Percentiles rank a stretch among this genome's conserved stretches.
Evolutionary conservation across 2,888 invertebrate genomes (phyloP).

Genomic region (Alitta virens): DNA sequence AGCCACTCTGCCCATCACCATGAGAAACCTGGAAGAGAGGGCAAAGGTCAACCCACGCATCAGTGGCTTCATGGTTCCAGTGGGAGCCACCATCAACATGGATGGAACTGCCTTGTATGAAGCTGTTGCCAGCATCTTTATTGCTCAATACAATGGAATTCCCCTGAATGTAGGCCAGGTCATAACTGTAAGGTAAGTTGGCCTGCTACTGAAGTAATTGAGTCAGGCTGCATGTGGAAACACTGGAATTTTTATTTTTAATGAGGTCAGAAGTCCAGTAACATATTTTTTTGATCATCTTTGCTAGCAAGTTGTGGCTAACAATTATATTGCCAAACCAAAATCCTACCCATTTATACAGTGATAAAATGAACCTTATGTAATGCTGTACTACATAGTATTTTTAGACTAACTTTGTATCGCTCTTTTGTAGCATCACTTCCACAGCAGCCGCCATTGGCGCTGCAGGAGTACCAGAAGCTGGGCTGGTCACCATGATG

Average conservation of each 20-base stretch:
- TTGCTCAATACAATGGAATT: conserved; percentile 84
- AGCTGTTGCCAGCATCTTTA: conserved; percentile 81
- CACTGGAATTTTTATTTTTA: too few species aligned
- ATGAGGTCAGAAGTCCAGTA: too few species aligned
- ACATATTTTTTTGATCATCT: too few species aligned
- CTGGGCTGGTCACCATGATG: conserved; percentile 76
- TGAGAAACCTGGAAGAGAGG: conserved; percentile 81
- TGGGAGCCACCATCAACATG: conserved; percentile 72
- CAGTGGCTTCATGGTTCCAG: conserved; percentile 83
- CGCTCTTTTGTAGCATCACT: conserved; percentile 64
- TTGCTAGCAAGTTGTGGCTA: too few species aligned
- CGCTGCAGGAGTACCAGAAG: conserved; percentile 82
- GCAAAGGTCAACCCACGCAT: conserved; percentile 77
- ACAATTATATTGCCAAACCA: too few species aligned
- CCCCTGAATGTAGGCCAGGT: conserved; percentile 77
- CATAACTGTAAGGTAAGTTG: conserved; percentile 83
- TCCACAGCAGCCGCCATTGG: conserved; percentile 86
- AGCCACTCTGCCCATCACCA: conserved; percentile 84
- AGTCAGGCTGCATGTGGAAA: too few species aligned
- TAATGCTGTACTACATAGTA: too few species aligned
- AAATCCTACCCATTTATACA: too few species aligned
- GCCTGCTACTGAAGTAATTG: too few species aligned
- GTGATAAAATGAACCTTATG: too few species aligned
- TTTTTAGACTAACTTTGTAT: too few species aligned
- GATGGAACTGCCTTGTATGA: conserved; percentile 68